phyloP scores from a whole-genome alignment of 2,888 invertebrate genomes.

The Nomada fabriciana region DNA sequence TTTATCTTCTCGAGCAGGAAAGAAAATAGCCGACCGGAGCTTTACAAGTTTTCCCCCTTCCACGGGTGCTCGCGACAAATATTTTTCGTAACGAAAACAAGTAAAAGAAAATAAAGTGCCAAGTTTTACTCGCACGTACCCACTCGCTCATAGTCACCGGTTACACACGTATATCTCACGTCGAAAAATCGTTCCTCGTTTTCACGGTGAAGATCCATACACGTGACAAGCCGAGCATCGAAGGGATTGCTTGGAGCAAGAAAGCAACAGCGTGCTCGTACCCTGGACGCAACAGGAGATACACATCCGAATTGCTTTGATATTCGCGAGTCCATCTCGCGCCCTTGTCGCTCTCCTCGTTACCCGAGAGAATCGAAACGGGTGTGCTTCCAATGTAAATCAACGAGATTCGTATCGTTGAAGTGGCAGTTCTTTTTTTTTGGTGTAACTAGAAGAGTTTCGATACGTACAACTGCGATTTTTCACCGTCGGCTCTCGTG shows the following conservation, averaged over 20 bases:
- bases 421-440: constrained; percentile 75
- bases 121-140: constrained; percentile 56
- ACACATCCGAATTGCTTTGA: constrained; percentile 12
- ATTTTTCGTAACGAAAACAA: constrained; percentile 49
- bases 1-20: constrained; percentile 60
- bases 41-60: constrained; percentile 47
- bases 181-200: constrained; percentile 20
- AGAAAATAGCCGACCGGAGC: constrained; percentile 46
- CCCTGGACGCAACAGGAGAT: constrained; percentile 6
- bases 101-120: constrained; percentile 59
- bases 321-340: constrained; percentile 14
- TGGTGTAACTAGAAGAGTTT: constrained; percentile 1
- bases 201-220: constrained; percentile 39
- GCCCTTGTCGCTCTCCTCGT: constrained; percentile 3
- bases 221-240: constrained; percentile 39
- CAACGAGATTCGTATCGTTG: constrained; percentile 47
- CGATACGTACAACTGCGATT: constrained; percentile 28
- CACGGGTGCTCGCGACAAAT: constrained; percentile 53
- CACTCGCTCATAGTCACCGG: neutral
- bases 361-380: constrained; percentile 16
- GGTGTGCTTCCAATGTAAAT: constrained; percentile 58
- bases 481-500: constrained; percentile 14
- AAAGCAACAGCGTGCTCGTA: constrained; percentile 31
- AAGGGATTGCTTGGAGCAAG: constrained; percentile 14
- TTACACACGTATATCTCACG: neutral